A percentile compares a stretch with the other conserved stretches of the same genome.
These are phyloP conservation scores for Serilophus lunatus DNA, from an alignment of 2,113 vertebrate genomes.

Conservation along the genomic window DNA sequence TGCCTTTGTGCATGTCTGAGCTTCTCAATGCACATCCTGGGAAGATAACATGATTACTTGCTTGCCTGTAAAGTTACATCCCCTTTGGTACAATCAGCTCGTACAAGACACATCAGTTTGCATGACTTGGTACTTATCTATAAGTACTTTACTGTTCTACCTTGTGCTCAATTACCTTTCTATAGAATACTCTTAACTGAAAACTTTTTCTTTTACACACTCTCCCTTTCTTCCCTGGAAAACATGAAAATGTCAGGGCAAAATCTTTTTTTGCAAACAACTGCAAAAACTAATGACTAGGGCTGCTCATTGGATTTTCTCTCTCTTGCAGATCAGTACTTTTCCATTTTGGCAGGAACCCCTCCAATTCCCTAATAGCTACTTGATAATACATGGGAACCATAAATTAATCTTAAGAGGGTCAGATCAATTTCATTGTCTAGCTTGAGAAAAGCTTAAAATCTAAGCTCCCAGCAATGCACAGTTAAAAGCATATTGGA, in stretches of 20 bases:
- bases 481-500: not conserved
- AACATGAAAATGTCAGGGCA: not conserved
- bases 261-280: not conserved
- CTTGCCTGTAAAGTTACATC: not conserved
- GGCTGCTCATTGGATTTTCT: not conserved
- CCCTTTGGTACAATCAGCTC: not conserved
- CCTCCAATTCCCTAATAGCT: not conserved
- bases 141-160: not conserved
- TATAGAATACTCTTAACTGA: not conserved
- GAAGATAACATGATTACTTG: not conserved
- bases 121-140: not conserved
- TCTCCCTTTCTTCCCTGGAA: not conserved
- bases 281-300: not conserved
- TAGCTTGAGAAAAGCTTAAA: not conserved
- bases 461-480: not conserved
- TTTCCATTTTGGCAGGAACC: not conserved
- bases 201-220: not conserved
- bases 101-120: not conserved
- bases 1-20: not conserved
- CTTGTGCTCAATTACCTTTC: not conserved
- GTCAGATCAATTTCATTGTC: not conserved
- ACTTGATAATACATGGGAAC: not conserved
- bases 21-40: not conserved
- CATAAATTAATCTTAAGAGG: not conserved
- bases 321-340: not conserved